A percentile compares a stretch with the other conserved stretches of the same genome.
Evolutionary conservation across 2,113 vertebrate species (phyloP).

Genomic region (Geococcyx californianus): DNA sequence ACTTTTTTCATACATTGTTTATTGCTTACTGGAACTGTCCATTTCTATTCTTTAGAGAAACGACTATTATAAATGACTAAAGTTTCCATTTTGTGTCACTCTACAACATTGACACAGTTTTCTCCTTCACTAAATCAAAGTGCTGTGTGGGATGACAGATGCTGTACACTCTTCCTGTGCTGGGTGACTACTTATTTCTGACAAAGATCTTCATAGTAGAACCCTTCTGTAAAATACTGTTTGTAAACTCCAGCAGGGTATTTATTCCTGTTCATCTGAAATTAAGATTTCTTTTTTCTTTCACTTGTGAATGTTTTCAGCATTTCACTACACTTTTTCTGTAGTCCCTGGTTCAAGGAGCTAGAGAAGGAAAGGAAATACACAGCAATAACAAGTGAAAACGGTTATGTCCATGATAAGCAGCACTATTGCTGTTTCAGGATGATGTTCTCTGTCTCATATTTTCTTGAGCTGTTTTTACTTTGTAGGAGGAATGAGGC

Average conservation of each 20-base stretch:
- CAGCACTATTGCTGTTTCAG: neutral
- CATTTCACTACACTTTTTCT: neutral
- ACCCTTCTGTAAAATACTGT: neutral
- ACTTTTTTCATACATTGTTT: neutral
- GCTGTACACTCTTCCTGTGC: too few species aligned
- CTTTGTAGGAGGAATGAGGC: neutral
- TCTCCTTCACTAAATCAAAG: neutral
- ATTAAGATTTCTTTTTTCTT: neutral
- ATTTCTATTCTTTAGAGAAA: neutral
- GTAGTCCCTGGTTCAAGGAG: neutral
- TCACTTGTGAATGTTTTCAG: neutral
- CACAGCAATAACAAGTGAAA: neutral
- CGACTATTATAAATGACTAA: neutral
- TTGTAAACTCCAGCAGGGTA: neutral
- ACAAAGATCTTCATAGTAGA: neutral
- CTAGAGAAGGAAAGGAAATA: neutral
- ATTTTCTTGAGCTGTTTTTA: neutral
- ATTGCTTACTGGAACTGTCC: neutral
- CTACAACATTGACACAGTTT: neutral
- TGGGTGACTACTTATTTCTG: too few species aligned
- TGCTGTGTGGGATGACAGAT: neutral
- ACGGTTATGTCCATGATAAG: neutral
- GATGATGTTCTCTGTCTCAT: neutral
- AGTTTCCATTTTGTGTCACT: neutral
- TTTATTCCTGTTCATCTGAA: neutral